These are phyloP conservation scores for Noctua comes DNA, from an alignment of 2,888 invertebrate species.

Conservation along the genomic window DNA sequence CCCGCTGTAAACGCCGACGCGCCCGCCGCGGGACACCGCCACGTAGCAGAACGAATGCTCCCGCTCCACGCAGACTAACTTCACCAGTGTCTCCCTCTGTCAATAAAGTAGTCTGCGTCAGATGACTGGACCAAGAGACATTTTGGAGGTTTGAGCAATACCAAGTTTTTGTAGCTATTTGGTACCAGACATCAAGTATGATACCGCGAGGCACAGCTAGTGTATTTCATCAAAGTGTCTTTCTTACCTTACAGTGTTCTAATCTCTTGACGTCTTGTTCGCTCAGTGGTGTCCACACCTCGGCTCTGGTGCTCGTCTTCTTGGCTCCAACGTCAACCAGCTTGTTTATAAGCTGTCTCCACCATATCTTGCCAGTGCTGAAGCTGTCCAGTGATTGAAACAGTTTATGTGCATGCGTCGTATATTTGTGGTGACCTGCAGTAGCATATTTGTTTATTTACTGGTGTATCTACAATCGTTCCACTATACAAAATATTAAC, in stretches of 20 bases:
- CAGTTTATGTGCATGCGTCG: constrained; percentile 81
- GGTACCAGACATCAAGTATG: too few species aligned
- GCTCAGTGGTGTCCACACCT: constrained; percentile 73
- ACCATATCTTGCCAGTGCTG: constrained; percentile 81
- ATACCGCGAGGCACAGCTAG: too few species aligned
- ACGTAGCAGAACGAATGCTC: constrained; percentile 91
- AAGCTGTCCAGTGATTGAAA: constrained; percentile 82
- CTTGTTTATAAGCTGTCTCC: constrained; percentile 81
- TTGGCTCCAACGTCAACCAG: constrained; percentile 80
- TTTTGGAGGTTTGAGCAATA: neutral
- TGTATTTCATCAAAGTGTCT: neutral
- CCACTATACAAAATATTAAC: neutral
- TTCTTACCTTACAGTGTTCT: constrained; percentile 82
- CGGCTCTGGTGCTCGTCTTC: constrained; percentile 77
- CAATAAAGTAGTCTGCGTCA: neutral
- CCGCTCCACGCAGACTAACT: constrained; percentile 90
- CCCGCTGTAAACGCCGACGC: constrained; percentile 91
- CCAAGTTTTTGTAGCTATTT: neutral
- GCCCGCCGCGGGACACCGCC: constrained; percentile 90
- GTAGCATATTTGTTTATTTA: neutral
- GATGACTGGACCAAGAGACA: neutral
- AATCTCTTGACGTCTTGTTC: constrained; percentile 70
- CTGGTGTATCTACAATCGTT: neutral
- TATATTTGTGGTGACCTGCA: constrained; percentile 82
- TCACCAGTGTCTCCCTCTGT: constrained; percentile 90